These are phyloP conservation scores for Ochropleura leucogaster DNA, from an alignment of 2,888 invertebrate genomes.

Conservation along the genomic window DNA sequence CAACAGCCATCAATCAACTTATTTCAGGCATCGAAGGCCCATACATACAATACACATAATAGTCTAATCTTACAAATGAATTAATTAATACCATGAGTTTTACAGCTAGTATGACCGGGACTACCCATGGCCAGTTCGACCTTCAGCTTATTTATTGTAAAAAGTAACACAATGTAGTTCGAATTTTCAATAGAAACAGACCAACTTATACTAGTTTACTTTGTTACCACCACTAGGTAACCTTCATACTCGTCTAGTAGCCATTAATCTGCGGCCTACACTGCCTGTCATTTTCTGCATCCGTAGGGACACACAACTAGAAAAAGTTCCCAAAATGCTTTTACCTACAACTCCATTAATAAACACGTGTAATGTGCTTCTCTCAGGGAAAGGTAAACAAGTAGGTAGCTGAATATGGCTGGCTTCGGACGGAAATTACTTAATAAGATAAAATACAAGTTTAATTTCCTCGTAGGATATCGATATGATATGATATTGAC, in stretches of 20 bases:
- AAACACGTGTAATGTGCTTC: conserved; percentile 40
- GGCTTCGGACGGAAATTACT: conserved; percentile 36
- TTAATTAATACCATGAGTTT: not conserved
- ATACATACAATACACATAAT: too few species aligned
- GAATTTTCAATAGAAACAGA: not conserved
- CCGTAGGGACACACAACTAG: conserved; percentile 30
- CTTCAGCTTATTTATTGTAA: too few species aligned
- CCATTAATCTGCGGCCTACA: not conserved
- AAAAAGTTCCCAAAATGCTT: conserved; percentile 37
- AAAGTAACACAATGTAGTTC: not conserved
- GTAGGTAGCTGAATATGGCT: conserved; percentile 2
- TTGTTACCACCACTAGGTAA: not conserved
- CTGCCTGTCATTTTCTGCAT: conserved; percentile 50
- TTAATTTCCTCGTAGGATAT: conserved; percentile 44
- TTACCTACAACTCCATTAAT: conserved; percentile 30
- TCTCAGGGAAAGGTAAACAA: conserved; percentile 24
- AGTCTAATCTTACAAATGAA: too few species aligned
- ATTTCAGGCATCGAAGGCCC: too few species aligned
- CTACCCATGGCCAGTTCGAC: not conserved
- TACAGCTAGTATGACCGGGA: not conserved
- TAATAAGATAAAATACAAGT: conserved; percentile 33
- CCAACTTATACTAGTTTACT: not conserved
- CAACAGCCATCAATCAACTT: too few species aligned
- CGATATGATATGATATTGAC: conserved; percentile 12
- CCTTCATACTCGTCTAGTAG: not conserved